phyloP scores from a whole-genome alignment of 1,140 invertebrate genomes.

The Orchestia grillus region DNA sequence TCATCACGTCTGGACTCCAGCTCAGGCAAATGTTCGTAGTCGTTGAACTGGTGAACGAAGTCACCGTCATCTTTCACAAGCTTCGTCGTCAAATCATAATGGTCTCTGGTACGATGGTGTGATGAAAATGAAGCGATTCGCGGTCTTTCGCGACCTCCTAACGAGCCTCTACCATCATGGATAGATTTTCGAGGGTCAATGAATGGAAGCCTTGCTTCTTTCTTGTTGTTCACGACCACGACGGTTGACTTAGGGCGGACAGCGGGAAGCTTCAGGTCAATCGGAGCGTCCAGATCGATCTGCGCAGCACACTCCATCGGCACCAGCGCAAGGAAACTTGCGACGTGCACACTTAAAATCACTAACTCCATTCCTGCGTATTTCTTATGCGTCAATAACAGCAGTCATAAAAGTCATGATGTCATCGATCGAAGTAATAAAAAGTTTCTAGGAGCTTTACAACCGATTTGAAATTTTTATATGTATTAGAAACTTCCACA shows the following conservation, averaged over 20 bases:
- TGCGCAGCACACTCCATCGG: not conserved
- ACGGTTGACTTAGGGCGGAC: not conserved
- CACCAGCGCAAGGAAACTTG: not conserved
- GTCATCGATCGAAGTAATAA: not conserved
- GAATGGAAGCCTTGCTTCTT: slow-evolving; percentile 27
- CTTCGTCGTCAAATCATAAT: not conserved
- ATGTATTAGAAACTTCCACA: too few relatives aligned
- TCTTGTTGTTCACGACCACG: slow-evolving; percentile 16
- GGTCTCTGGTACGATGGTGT: not conserved
- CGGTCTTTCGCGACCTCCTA: not conserved
- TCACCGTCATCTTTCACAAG: not conserved
- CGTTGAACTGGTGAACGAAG: not conserved
- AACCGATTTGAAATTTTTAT: too few relatives aligned
- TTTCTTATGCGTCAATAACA: not conserved
- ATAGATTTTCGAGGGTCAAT: not conserved
- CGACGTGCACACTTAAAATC: not conserved
- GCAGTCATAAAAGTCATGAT: not conserved
- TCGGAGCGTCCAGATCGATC: not conserved
- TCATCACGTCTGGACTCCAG: not conserved
- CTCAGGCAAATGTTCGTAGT: not conserved
- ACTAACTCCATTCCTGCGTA: not conserved
- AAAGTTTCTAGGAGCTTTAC: not conserved
- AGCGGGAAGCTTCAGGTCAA: not conserved
- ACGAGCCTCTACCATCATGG: not conserved
- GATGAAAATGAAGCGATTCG: not conserved